Percentiles rank a stretch among this genome's conserved stretches.
phyloP scores from a whole-genome alignment of 1,140 invertebrate genomes.

The Drosophila parvula region DNA sequence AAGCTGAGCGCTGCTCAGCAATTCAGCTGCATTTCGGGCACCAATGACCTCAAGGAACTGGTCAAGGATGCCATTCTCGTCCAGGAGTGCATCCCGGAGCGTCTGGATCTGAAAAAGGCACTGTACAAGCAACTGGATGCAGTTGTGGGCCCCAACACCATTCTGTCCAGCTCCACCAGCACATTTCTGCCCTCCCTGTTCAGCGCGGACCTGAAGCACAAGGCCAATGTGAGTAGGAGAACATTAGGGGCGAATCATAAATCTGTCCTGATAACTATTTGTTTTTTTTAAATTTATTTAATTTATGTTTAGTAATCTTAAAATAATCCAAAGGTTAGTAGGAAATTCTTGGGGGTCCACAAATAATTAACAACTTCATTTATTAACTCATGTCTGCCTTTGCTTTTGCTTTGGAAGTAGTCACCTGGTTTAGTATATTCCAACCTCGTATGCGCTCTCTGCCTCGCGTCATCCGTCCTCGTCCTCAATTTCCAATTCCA shows the following conservation, averaged over 20 bases:
- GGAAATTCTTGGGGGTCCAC: not conserved
- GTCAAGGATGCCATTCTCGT: slow-evolving; percentile 90
- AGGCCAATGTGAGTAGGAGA: slow-evolving; percentile 85
- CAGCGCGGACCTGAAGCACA: slow-evolving; percentile 91
- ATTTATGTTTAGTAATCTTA: not conserved
- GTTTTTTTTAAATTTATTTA: not conserved
- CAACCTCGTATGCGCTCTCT: not conserved
- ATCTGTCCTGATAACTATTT: slow-evolving; percentile 12
- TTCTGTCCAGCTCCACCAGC: slow-evolving; percentile 95
- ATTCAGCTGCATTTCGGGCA: slow-evolving; percentile 90
- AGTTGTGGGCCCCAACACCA: slow-evolving; percentile 89
- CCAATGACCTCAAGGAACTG: slow-evolving; percentile 87
- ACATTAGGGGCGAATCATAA: not conserved
- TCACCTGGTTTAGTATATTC: not conserved
- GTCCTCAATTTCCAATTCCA: slow-evolving; percentile 32
- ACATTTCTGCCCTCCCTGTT: slow-evolving; percentile 95
- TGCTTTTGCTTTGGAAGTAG: not conserved
- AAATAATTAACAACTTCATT: not conserved
- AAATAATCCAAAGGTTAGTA: not conserved
- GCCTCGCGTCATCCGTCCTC: slow-evolving; percentile 11
- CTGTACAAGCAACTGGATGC: slow-evolving; percentile 92
- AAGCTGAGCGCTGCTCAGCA: slow-evolving; percentile 90
- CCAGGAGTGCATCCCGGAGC: slow-evolving; percentile 97
- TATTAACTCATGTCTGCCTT: not conserved
- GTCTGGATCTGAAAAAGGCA: slow-evolving; percentile 92